These are phyloP conservation scores for Sebastes itinus DNA, from an alignment of 2,797 vertebrate genomes.

Conservation along the genomic window DNA sequence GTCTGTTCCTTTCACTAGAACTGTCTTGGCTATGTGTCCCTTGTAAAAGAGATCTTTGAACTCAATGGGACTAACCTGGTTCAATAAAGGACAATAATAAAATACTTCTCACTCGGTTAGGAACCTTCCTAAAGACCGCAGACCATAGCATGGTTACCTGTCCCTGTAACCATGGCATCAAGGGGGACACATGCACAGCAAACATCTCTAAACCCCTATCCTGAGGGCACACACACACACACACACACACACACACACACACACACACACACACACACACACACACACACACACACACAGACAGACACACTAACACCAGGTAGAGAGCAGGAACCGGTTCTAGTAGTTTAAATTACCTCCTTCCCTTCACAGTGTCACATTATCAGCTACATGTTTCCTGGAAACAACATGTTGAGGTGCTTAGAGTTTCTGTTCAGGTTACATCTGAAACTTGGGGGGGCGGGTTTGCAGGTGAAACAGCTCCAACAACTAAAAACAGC, in stretches of 20 bases:
- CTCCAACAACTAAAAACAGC: neutral
- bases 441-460: neutral
- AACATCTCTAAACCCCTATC: neutral
- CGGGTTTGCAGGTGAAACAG: neutral
- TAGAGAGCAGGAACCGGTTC: slow-evolving; percentile 40
- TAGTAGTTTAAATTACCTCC: neutral
- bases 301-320: neutral
- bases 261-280: too few species aligned
- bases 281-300: too few species aligned
- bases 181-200: neutral
- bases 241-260: too few species aligned
- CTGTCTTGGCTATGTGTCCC: too few species aligned
- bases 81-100: too few species aligned
- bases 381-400: neutral
- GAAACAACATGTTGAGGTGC: neutral
- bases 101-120: too few species aligned
- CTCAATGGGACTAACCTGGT: too few species aligned
- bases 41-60: too few species aligned
- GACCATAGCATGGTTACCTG: neutral
- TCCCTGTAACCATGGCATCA: slow-evolving; percentile 16
- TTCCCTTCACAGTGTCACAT: neutral
- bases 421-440: neutral
- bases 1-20: too few species aligned
- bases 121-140: neutral
- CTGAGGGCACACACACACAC: neutral